Evolutionary conservation across 2,797 vertebrate species (phyloP).

Genomic region (Ptychadena robeensis): DNA sequence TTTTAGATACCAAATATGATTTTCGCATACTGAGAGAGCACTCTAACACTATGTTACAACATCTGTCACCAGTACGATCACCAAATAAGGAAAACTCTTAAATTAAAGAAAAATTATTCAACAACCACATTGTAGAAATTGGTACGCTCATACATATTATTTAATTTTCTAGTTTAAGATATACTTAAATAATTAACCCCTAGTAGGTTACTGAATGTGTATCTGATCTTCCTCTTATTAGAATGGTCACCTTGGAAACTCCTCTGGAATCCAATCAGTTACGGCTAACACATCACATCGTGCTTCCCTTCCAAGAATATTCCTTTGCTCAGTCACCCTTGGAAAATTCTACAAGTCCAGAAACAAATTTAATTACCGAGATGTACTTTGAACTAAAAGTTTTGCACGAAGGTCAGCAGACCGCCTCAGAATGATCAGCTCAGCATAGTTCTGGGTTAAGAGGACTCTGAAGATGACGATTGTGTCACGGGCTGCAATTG

Average conservation of each 20-base stretch:
- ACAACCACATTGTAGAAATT: not conserved
- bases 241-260: not conserved
- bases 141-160: not conserved
- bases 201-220: not conserved
- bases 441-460: slow-evolving; percentile 28
- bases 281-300: not conserved
- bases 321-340: slow-evolving; percentile 37
- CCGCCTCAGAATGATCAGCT: slow-evolving; percentile 1
- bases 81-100: too few species aligned
- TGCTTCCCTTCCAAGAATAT: not conserved
- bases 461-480: slow-evolving; percentile 41
- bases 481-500: slow-evolving; percentile 19
- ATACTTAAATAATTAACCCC: not conserved
- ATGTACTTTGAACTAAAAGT: slow-evolving; percentile 30
- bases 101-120: not conserved
- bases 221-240: not conserved
- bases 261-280: not conserved
- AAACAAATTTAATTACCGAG: slow-evolving; percentile 38
- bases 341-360: slow-evolving; percentile 24
- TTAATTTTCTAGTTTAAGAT: not conserved
- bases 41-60: too few species aligned
- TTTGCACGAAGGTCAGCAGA: slow-evolving; percentile 23
- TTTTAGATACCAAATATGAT: too few species aligned
- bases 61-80: too few species aligned
- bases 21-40: too few species aligned